Conservation (phyloP, 2,888 invertebrate genomes). For the Synergus umbraculus region DNA sequence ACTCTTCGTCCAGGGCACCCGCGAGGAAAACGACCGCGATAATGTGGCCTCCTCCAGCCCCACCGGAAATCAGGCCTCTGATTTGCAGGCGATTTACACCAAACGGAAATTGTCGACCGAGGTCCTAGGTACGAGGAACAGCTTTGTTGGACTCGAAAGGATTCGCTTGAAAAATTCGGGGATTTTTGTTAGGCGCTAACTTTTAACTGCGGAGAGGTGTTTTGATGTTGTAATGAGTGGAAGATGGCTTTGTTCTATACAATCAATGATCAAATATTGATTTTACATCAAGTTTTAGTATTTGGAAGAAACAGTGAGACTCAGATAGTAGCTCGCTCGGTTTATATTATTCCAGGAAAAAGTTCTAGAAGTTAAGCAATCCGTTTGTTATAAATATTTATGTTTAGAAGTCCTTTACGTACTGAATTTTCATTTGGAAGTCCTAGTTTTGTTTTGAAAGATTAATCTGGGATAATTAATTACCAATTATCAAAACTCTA, state of each 20-base stretch:
- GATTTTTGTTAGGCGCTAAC: background rate
- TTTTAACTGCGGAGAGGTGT: background rate
- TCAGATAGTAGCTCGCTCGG: too few species aligned
- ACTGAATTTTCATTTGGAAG: background rate
- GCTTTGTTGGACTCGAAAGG: slow-evolving; percentile 14
- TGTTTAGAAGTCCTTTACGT: background rate
- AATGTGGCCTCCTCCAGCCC: slow-evolving; percentile 72
- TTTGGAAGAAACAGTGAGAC: too few species aligned
- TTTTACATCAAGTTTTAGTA: too few species aligned
- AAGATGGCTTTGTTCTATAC: too few species aligned
- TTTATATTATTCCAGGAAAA: too few species aligned
- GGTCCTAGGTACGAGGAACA: slow-evolving; percentile 82
- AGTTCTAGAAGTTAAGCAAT: too few species aligned
- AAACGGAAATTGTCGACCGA: slow-evolving; percentile 90
- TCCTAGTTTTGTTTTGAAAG: background rate
- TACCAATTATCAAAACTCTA: background rate
- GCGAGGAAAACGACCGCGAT: slow-evolving; percentile 82
- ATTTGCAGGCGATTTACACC: slow-evolving; percentile 88
- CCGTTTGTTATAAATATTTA: too few species aligned
- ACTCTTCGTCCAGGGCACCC: slow-evolving; percentile 87
- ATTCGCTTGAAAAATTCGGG: slow-evolving; percentile 1
- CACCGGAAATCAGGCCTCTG: slow-evolving; percentile 58
- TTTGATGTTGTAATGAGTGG: too few species aligned
- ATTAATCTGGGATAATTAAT: background rate
- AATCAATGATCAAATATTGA: too few species aligned